Evolutionary conservation across 1,140 invertebrate genomes (phyloP), one percentile per base, ranked within the genome.

Genomic region (Panonychus citri): DNA sequence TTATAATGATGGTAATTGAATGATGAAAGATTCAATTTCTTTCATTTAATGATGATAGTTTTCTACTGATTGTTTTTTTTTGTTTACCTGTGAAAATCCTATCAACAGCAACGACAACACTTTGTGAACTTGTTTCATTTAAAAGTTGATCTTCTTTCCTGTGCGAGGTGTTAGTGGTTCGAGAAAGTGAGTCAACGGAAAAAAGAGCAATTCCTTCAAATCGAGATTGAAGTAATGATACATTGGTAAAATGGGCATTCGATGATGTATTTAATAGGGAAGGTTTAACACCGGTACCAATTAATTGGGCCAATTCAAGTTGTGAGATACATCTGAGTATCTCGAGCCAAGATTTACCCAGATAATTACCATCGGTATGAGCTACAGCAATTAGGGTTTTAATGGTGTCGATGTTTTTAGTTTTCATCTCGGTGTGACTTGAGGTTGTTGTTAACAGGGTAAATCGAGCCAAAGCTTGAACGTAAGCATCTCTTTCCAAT

Each of bases 351-450:
- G 91, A 91, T 50, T 78, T 82, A 3, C 89, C 90, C 39, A 96
- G 71, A 66, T 96, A 97, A 65, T 78, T 77, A 62, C 94, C 95
- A 72, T 94, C 88, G 0, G 89, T 91, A 63, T 94, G 87, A 4
- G 90, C 90, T 1, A 94, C 88, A 57, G 88, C 94, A 51, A 98
- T 98, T 1, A 99, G 73, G 1, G 93, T 95, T 71, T 98, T 98
- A 60, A 99, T 98, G 0, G 94, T 97, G 65, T 98, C 91, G 57
- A 99, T 94, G 69, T 99, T 99, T 72, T 99, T 99, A 1, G 87
- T 81, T 71, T 97, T 97, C 88, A 99, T 97, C 71, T 97, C 93
- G 28, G 85, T 91, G 34, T 97, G 86, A 13, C 15, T 28, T 0
- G 89, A 86, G 0, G 88, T 95, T 64, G 93, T 95, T 3, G 89